Conservation (phyloP, 2,888 invertebrate genomes). For the Ptychoptera albimana region DNA sequence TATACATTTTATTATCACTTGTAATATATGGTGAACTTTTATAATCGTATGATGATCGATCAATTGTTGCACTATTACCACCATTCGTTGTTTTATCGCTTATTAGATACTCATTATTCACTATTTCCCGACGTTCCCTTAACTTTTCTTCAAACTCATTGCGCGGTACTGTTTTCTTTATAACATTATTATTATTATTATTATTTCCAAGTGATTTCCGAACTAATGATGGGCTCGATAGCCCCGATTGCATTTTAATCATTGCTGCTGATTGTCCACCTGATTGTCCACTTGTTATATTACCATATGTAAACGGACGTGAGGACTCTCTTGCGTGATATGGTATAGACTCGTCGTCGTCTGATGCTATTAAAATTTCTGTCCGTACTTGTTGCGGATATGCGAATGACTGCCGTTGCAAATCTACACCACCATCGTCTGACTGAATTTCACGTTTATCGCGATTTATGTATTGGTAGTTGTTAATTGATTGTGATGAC, state of each 20-base stretch:
- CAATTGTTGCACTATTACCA: slow-evolving; percentile 1
- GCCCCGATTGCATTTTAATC: slow-evolving; percentile 54
- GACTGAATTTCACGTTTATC: neutral
- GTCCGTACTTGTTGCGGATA: slow-evolving; percentile 31
- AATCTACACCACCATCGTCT: slow-evolving; percentile 8
- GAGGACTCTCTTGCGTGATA: slow-evolving; percentile 85
- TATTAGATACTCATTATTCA: slow-evolving; percentile 18
- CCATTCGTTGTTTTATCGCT: slow-evolving; percentile 11
- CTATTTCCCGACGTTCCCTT: slow-evolving; percentile 29
- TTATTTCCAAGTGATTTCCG: slow-evolving; percentile 45
- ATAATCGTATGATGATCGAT: neutral
- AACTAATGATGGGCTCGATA: slow-evolving; percentile 71
- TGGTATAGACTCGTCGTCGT: slow-evolving; percentile 48
- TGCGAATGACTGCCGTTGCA: slow-evolving; percentile 24
- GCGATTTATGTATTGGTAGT: neutral
- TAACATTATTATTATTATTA: neutral
- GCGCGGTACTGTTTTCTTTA: slow-evolving; percentile 21
- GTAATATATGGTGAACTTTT: neutral
- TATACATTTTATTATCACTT: slow-evolving; percentile 5
- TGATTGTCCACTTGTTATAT: slow-evolving; percentile 27
- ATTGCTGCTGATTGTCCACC: slow-evolving; percentile 22
- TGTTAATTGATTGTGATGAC: no score
- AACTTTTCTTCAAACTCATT: slow-evolving; percentile 30
- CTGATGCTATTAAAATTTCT: slow-evolving; percentile 11
- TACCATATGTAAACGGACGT: slow-evolving; percentile 79